Base-by-base conservation (phyloP, 2,888 invertebrate genomes). In the Drosophila phalerata region DNA sequence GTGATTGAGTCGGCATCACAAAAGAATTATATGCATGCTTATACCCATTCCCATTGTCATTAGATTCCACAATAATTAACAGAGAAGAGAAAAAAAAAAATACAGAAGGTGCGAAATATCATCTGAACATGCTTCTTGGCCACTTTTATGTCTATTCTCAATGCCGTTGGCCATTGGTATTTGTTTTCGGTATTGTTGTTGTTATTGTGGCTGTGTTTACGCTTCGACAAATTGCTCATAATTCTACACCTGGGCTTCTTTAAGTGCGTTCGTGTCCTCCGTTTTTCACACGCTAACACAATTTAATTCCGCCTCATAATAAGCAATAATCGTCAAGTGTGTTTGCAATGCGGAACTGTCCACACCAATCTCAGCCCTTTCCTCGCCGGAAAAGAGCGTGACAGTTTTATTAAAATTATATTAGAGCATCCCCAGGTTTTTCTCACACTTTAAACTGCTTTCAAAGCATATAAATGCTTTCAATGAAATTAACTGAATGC, bases 211-310 rank as follows among this genome's bases (percentile, higher is more conserved):
- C 3, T 42, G 37, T 55, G 53, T 65, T 77, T 69, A 65, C 73
- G 77, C 73, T 77, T 73, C 69, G 62, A 71, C 77, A 77, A 77
- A 77, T 77, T 73, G 65, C 64, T 37, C 62, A 62, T 73, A 65
- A 76, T 76, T 69, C 73, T 38, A 73, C 60, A 63, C 25, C 60
- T 77, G 65, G 53, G 56, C 69, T 48, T 43, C 73, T 69, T 73
- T 69, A 77, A 77, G 77, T 76, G 69, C 76, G 69, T 68, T 60
- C 56, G 73, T 66, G 73, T 77, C 73, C 73, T 72, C 73, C 19
- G 64, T 45, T 77, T 73, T 69, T 77, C 76, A 77, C 76, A 77
- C 76, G 77, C 77, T 9, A 76, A 65, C 56, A 65, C 45, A 63
- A 66, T 49, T 69, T 45, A 52, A 77, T 77, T 69, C 77, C 69